Base-by-base conservation (phyloP, 2,888 invertebrate genomes). In the Adineta ricciae region DNA sequence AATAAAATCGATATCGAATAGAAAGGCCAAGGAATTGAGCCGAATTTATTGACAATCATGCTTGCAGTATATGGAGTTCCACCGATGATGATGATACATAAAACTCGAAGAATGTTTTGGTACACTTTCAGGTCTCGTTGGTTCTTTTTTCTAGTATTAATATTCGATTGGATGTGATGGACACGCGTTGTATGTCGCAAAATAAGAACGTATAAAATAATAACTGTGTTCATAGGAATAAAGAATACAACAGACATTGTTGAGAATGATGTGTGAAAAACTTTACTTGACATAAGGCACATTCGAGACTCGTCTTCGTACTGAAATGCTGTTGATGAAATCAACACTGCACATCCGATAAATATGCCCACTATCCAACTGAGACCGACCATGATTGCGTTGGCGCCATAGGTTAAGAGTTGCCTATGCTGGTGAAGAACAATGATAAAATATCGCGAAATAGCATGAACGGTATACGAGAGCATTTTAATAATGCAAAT, bases 401-500 rank as follows among this genome's bases (percentile, higher is more conserved):
- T 38, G 24, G 24, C 8, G 41, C 11, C 24, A 14, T 41, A 78
- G 21, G 78, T 78, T 21, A 78, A 32, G 0, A 78, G 41, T 32
- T 41, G 24, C 14, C 16, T 19, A 78, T 41, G 38, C 11, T 41
- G 38, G 24, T 78, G 24, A 24, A 78, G 41, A 41, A 78, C 41
- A 78, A 41, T 78, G 5, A 78, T 41, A 78, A 78, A 78, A 78
- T 38, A 78, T 11, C 78, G 78, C 41, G 78, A 78, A 41, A 78
- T 41, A 19, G 78, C 78, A 3, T 78, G 78, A 41, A 78, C 38
- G 14, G 41, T 14, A 16, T 38, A 78, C 9, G 78, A 78, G 8
- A 41, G 41, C 8, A 78, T 9, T 41, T 38, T 78, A 9, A 32
- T 11, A 36, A 41, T 8, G 41, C 78, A 78, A 41, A 14, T 24